Conservation (phyloP, 2,888 invertebrate species). For the Dryobota labecula region DNA sequence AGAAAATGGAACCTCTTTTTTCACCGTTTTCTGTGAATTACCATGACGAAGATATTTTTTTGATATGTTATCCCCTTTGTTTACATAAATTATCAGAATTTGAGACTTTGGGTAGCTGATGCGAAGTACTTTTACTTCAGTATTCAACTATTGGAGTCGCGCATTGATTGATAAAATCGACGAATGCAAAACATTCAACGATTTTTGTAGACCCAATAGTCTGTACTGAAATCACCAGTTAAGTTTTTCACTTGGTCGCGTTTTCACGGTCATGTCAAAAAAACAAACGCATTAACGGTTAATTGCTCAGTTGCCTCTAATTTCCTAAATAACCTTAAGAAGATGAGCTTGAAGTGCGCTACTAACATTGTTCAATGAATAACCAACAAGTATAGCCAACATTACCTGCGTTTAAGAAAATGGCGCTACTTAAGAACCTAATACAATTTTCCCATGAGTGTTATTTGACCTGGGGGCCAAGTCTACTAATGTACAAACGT, state of each 20-base stretch:
- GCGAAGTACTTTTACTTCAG: background rate
- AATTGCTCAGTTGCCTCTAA: conserved; percentile 64
- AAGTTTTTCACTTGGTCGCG: conserved; percentile 54
- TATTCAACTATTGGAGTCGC: background rate
- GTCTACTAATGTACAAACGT: too few species aligned
- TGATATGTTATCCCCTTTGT: too few species aligned
- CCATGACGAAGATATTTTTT: too few species aligned
- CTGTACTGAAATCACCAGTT: conserved; percentile 46
- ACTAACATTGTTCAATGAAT: conserved; percentile 33
- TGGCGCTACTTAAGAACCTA: too few species aligned
- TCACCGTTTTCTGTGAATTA: too few species aligned
- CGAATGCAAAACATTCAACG: conserved; percentile 59
- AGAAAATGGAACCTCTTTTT: too few species aligned
- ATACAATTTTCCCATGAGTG: too few species aligned
- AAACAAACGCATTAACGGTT: conserved; percentile 61
- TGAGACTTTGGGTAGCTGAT: too few species aligned
- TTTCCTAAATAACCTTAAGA: conserved; percentile 50
- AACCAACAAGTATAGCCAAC: conserved; percentile 1
- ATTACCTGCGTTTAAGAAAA: background rate
- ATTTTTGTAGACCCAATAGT: conserved; percentile 48
- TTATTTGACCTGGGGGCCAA: too few species aligned
- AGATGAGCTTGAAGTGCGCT: conserved; percentile 47
- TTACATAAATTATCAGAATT: too few species aligned
- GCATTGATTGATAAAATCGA: conserved; percentile 12
- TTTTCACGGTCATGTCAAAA: conserved; percentile 69